These are phyloP conservation scores for Cetonia aurata DNA, from an alignment of 2,888 invertebrate genomes.

Conservation along the genomic window DNA sequence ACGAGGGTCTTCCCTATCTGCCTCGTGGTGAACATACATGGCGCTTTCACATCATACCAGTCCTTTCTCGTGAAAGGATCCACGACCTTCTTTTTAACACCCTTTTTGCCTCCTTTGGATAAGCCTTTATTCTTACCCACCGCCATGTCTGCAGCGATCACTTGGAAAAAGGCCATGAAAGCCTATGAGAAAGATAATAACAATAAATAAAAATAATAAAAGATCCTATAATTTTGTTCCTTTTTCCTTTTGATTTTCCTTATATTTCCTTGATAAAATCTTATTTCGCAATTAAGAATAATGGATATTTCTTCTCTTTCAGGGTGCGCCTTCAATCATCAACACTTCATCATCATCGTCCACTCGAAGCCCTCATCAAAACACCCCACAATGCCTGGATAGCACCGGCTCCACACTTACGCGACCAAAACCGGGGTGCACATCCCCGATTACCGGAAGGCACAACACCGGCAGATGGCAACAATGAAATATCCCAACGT, in stretches of 20 bases:
- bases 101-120: constrained; percentile 99
- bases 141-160: constrained; percentile 72
- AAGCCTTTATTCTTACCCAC: constrained; percentile 97
- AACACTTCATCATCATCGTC: neutral
- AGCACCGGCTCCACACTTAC: neutral
- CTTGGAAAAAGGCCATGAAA: constrained; percentile 33
- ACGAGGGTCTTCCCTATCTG: constrained; percentile 99
- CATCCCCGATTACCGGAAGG: neutral
- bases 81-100: constrained; percentile 99
- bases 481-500: constrained; percentile 67
- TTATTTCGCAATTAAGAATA: too few species aligned
- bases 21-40: constrained; percentile 96
- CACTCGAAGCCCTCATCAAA: constrained; percentile 9
- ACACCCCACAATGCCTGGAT: constrained; percentile 3
- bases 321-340: neutral
- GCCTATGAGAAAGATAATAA: too few species aligned
- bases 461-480: constrained; percentile 56
- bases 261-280: too few species aligned
- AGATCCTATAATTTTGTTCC: too few species aligned
- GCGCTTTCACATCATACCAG: constrained; percentile 83
- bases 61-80: constrained; percentile 99
- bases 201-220: too few species aligned
- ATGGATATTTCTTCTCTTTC: too few species aligned
- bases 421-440: neutral
- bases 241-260: too few species aligned